Conservation (phyloP, 2,113 vertebrate species). For the Neoarius graeffei region DNA sequence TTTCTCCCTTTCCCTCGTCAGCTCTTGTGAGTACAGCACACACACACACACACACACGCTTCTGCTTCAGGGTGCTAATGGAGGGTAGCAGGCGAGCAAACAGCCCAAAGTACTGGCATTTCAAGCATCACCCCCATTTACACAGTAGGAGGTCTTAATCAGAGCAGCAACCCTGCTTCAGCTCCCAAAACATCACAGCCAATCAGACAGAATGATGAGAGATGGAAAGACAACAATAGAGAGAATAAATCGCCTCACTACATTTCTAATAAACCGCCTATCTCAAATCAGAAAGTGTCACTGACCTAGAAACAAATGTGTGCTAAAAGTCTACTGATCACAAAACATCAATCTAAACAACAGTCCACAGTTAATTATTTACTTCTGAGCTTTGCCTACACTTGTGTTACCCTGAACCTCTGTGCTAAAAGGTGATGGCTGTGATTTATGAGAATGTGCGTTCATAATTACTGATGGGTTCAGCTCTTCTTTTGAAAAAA, state of each 20-base stretch:
- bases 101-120: conserved; percentile 69
- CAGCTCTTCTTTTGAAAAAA: conserved; percentile 49
- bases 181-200: conserved; percentile 71
- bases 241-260: conserved; percentile 72
- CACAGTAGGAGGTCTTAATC: conserved; percentile 80
- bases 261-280: conserved; percentile 66
- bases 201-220: conserved; percentile 62
- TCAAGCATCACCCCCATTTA: conserved; percentile 78
- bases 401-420: neutral
- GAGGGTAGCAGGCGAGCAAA: conserved; percentile 76
- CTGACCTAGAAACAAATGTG: conserved; percentile 81
- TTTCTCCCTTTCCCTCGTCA: conserved; percentile 66
- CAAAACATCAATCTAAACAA: conserved; percentile 90
- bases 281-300: conserved; percentile 71
- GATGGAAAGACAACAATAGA: conserved; percentile 61
- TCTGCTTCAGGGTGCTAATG: conserved; percentile 78
- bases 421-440: conserved; percentile 54
- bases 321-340: conserved; percentile 83
- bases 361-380: conserved; percentile 91
- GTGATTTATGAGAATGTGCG: conserved; percentile 86
- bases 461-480: conserved; percentile 52
- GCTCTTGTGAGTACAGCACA: conserved; percentile 65
- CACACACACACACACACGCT: conserved; percentile 58
- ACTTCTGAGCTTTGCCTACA: conserved; percentile 93
- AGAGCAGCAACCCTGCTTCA: conserved; percentile 49